Percentiles rank a stretch among this genome's conserved stretches.
Conservation (phyloP, 30 jellyfish, hydroid and myxozoan species). For the Sanderia malayensis region DNA sequence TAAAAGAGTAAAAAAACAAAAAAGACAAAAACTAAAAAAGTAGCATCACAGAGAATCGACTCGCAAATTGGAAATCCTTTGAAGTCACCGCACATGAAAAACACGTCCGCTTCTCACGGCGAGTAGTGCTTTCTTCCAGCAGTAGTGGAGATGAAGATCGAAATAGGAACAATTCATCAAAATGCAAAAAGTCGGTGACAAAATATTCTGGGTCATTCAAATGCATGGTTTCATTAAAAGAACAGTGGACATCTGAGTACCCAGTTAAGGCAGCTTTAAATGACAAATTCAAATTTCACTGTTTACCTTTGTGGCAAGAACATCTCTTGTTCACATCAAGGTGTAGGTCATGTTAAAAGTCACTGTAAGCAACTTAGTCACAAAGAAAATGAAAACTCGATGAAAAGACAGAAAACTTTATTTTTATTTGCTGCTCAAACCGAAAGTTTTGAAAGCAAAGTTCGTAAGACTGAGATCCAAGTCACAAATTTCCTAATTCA, state of each 20-base stretch:
- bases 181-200: too few relatives aligned
- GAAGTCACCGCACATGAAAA: too few relatives aligned
- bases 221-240: not conserved
- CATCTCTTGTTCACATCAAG: not conserved
- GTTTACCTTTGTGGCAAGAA: not conserved
- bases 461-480: slow-evolving; percentile 13
- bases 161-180: too few relatives aligned
- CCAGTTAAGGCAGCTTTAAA: not conserved
- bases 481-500: slow-evolving; percentile 51
- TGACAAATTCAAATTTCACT: not conserved
- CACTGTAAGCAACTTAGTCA: not conserved
- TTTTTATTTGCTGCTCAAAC: not conserved
- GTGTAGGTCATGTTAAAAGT: not conserved
- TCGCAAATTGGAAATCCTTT: too few relatives aligned
- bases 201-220: too few relatives aligned
- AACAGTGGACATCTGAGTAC: not conserved
- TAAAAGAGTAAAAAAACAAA: too few relatives aligned
- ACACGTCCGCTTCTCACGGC: too few relatives aligned
- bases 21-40: too few relatives aligned
- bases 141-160: too few relatives aligned
- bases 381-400: not conserved
- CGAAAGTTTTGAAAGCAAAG: slow-evolving; percentile 4
- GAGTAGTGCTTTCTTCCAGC: too few relatives aligned
- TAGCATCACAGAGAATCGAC: too few relatives aligned
- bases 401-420: not conserved